A percentile compares a stretch with the other conserved stretches of the same genome.
These are phyloP conservation scores for Paragorgia papillata DNA, from an alignment of 92 coral and sea anemone genomes.

Conservation along the genomic window DNA sequence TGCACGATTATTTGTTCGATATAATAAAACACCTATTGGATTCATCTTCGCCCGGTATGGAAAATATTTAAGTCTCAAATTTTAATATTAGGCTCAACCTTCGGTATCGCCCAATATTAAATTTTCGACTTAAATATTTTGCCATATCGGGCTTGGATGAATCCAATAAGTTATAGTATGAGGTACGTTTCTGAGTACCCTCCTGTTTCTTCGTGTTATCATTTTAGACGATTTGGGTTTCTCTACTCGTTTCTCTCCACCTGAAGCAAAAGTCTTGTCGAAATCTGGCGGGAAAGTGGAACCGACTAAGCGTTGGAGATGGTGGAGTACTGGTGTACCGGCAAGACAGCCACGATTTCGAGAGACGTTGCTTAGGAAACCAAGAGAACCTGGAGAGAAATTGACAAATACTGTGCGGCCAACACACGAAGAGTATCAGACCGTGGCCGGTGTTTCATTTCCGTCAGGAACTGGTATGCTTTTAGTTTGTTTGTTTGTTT, in stretches of 20 bases:
- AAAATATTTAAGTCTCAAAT: too few species aligned
- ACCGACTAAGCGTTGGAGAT: constrained; percentile 81
- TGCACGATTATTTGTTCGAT: too few species aligned
- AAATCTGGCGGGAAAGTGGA: constrained; percentile 81
- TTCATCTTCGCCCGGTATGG: too few species aligned
- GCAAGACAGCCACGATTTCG: constrained; percentile 85
- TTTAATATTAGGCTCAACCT: too few species aligned
- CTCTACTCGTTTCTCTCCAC: constrained; percentile 29
- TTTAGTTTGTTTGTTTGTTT: not conserved
- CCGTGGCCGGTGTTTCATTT: constrained; percentile 82
- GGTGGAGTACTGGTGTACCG: constrained; percentile 83
- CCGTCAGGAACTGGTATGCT: constrained; percentile 81
- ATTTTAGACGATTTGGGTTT: constrained; percentile 1
- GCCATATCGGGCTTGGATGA: too few species aligned
- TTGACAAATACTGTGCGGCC: constrained; percentile 64
- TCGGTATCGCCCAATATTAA: too few species aligned
- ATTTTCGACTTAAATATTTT: too few species aligned
- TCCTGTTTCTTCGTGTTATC: too few species aligned
- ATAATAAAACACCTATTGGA: too few species aligned
- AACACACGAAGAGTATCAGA: constrained; percentile 84
- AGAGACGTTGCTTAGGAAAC: constrained; percentile 78
- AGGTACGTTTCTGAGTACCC: too few species aligned
- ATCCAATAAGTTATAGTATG: too few species aligned
- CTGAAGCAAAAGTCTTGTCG: constrained; percentile 63
- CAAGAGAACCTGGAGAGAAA: constrained; percentile 75